A percentile compares a stretch with the other conserved stretches of the same genome.
phyloP scores from a whole-genome alignment of 2,113 vertebrate genomes.

The Mystacornis crossleyi region DNA sequence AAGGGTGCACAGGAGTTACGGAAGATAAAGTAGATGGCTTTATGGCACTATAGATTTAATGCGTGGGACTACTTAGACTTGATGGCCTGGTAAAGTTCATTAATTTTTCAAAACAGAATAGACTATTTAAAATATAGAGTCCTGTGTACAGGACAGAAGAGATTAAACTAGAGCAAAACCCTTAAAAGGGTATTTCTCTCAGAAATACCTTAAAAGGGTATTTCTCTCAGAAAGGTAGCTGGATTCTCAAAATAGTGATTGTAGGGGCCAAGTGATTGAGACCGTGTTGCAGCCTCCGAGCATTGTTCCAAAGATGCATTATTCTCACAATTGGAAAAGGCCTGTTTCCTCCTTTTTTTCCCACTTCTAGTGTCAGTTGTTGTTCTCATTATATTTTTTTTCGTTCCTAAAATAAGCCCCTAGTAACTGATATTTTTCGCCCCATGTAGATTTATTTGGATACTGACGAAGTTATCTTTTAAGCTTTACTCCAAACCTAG shows the following conservation, averaged over 20 bases:
- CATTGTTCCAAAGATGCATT: not conserved
- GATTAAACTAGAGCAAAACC: not conserved
- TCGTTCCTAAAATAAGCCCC: not conserved
- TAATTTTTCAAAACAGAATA: not conserved
- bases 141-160: not conserved
- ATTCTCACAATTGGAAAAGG: not conserved
- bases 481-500: not conserved
- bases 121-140: not conserved
- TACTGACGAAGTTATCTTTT: not conserved
- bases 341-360: not conserved
- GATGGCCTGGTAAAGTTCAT: not conserved
- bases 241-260: not conserved
- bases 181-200: not conserved
- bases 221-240: not conserved
- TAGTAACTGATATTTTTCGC: not conserved
- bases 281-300: rapidly evolving
- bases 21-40: not conserved
- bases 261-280: not conserved
- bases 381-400: not conserved
- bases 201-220: not conserved
- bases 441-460: not conserved
- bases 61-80: not conserved
- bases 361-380: not conserved
- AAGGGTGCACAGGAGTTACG: not conserved
- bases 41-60: not conserved